Conservation (phyloP, 2,113 vertebrate genomes). For the Ptilonorhynchus violaceus region DNA sequence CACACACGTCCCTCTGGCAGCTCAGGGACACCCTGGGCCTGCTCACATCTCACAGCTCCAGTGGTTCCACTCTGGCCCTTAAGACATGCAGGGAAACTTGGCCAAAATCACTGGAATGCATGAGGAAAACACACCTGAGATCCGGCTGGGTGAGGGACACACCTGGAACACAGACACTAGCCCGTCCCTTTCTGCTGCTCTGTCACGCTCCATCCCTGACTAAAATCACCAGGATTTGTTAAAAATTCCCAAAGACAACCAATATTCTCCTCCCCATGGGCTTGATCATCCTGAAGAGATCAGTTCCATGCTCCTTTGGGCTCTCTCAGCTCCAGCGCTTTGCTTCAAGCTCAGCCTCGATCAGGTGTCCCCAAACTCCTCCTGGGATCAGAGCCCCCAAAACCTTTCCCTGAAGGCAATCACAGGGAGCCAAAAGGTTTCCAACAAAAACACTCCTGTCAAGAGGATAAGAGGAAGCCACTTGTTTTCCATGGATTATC, state of each 20-base stretch:
- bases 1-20: neutral
- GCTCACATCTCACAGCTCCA: neutral
- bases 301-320: fast-evolving
- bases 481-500: neutral
- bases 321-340: neutral
- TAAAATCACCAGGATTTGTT: neutral
- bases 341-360: neutral
- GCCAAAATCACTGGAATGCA: fast-evolving
- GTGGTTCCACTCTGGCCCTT: neutral
- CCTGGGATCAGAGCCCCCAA: neutral
- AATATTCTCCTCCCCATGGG: neutral
- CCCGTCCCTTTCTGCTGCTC: fast-evolving
- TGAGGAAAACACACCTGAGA: neutral
- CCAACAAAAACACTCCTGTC: neutral
- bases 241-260: neutral
- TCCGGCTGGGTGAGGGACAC: neutral
- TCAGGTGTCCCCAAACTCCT: neutral
- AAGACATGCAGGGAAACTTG: fast-evolving
- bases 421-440: neutral
- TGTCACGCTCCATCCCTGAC: neutral
- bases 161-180: too few species aligned
- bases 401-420: neutral
- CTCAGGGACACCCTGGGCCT: neutral
- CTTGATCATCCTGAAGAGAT: neutral
- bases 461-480: neutral